Evolutionary conservation across 2,797 vertebrate species (phyloP).

Genomic region (Rhinoraja longicauda): DNA sequence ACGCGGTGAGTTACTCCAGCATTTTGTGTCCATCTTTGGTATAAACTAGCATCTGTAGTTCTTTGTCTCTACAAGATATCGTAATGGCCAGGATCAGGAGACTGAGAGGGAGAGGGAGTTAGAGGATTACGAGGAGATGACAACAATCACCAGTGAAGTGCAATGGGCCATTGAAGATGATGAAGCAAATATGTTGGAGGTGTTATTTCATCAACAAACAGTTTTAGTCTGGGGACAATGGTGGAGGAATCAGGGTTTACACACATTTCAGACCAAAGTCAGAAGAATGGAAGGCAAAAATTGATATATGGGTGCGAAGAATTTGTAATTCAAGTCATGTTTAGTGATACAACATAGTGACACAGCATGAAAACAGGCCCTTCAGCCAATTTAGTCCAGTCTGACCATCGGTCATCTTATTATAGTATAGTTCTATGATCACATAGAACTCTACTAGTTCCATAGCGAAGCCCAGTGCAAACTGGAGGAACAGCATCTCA

Average conservation of each 20-base stretch:
- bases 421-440: no score
- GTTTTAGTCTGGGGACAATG: no score
- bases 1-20: no score
- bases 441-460: no score
- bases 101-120: neutral
- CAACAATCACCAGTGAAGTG: neutral
- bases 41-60: neutral
- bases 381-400: no score
- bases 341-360: no score
- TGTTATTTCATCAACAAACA: neutral
- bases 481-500: no score
- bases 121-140: neutral
- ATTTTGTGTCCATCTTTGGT: no score
- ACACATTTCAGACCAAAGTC: neutral
- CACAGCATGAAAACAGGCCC: no score
- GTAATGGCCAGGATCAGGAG: neutral
- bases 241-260: neutral
- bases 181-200: neutral
- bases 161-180: neutral
- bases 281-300: neutral
- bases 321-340: neutral
- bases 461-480: no score
- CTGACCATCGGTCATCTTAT: no score
- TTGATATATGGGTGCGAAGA: neutral
- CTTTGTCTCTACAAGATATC: neutral